Base-by-base conservation (phyloP, 2,113 vertebrate genomes). In the Capra hircus region DNA sequence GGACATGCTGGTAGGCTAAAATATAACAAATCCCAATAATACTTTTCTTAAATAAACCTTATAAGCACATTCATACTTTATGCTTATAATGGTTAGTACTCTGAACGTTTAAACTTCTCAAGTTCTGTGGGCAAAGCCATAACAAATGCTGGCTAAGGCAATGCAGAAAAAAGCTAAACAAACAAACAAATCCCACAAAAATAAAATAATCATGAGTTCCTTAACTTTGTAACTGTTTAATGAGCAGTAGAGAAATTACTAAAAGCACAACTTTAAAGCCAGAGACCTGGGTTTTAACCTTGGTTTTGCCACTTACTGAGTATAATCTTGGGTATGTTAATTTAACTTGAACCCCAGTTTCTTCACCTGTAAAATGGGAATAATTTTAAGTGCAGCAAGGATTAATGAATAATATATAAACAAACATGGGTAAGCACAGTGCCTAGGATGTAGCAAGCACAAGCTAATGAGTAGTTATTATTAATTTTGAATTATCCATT, bases 281-380 rank as follows among this genome's bases (percentile, higher is more conserved):
- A 94, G 28, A 85, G 17, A n/a, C 13, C 16, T 84, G 33, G 5
- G 53, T 67, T 90, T 71, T 89, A 64, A 62, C 77, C n/a, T 60
- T 77, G 27, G 25, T n/a, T 83, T 93, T 82, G 40, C 15, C 64
- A 80, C 17, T 90, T 82, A 84, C 64, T 96, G 36, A 90, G 10
- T 67, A 1, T 84, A 81, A 74, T 64, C 74, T 89, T 91, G 55
- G 87, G 36, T 48, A 64, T 71, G 48, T 64, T 81, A 91, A 81
- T 94, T 93, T 74, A 90, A 93, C 16, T 93, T 84, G 74, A 78
- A 86, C 19, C 27, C 7, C 86, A 83, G 50, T 62, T 57, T 92
- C 81, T 93, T 60, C 57, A 67, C 92, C 64, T 95, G 89, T 55
- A 95, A 95, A 95, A 92, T 90, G 62, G 89, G 53, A 96, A 74